A percentile compares a stretch with the other conserved stretches of the same genome.
These are phyloP conservation scores for Mirza zaza DNA, from an alignment of 2,113 vertebrate genomes.

Conservation along the genomic window DNA sequence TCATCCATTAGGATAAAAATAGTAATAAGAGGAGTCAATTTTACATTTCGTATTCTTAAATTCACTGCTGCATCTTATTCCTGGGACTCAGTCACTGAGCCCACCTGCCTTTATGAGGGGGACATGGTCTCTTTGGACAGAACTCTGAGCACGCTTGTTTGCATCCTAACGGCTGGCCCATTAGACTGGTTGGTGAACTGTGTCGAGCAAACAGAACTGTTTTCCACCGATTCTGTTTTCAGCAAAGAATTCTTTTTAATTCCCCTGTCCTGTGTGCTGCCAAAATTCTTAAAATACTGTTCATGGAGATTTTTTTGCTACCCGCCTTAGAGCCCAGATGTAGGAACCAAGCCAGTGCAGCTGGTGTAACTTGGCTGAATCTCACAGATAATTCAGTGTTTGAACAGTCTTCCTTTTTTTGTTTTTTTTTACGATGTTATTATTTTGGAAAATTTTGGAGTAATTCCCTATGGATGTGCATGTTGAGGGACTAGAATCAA, in stretches of 20 bases:
- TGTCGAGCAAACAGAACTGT: conserved; percentile 78
- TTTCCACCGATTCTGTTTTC: conserved; percentile 80
- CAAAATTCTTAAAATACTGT: conserved; percentile 85
- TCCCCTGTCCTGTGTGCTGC: conserved; percentile 74
- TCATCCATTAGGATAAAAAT: conserved; percentile 66
- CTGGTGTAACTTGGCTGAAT: conserved; percentile 79
- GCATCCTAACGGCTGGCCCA: conserved; percentile 76
- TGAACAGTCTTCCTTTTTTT: conserved; percentile 62
- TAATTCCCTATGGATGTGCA: conserved; percentile 25
- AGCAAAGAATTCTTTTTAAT: conserved; percentile 77
- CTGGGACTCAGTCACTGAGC: conserved; percentile 61
- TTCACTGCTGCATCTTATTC: conserved; percentile 70
- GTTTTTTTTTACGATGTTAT: conserved; percentile 48
- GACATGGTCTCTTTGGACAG: conserved; percentile 75
- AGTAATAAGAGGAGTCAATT: conserved; percentile 66
- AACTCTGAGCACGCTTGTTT: conserved; percentile 76
- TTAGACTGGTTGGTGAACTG: conserved; percentile 79
- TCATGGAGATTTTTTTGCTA: conserved; percentile 79
- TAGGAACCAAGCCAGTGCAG: conserved; percentile 81
- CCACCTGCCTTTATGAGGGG: conserved; percentile 58
- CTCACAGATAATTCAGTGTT: conserved; percentile 76
- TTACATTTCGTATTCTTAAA: conserved; percentile 68
- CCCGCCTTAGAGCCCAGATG: conserved; percentile 81
- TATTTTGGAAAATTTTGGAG: conserved; percentile 63
- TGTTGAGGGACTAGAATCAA: conserved; percentile 20